phyloP scores from a whole-genome alignment of 1,140 invertebrate genomes.

The Babylonia areolata region DNA sequence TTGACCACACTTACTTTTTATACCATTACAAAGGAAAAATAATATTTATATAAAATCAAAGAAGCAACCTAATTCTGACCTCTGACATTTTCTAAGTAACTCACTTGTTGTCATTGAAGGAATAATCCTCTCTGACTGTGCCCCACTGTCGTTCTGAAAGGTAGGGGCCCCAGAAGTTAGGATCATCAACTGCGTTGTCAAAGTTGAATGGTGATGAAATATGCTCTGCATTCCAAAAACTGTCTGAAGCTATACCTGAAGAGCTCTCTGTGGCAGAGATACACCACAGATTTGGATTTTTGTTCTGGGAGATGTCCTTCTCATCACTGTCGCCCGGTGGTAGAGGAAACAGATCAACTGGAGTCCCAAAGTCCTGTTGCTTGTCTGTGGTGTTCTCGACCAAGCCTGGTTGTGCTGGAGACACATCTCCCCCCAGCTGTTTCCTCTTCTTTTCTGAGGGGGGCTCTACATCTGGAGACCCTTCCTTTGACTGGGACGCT shows the following conservation, averaged over 20 bases:
- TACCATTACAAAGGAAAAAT: background rate
- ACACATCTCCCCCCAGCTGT: background rate
- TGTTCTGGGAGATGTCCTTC: conserved; percentile 16
- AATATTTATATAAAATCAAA: background rate
- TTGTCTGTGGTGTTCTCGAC: no score
- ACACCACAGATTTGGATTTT: background rate
- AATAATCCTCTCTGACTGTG: conserved; percentile 75
- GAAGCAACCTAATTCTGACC: background rate
- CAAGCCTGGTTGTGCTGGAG: no score
- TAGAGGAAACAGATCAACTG: background rate
- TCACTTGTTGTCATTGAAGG: conserved; percentile 66
- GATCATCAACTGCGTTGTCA: conserved; percentile 37
- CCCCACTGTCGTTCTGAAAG: conserved; percentile 75
- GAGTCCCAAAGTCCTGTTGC: background rate
- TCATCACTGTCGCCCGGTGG: background rate
- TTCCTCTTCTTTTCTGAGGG: no score
- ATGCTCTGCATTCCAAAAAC: background rate
- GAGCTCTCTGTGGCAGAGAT: no score
- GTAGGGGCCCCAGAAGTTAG: conserved; percentile 70
- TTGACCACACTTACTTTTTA: background rate
- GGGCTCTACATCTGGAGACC: no score
- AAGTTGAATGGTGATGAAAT: background rate
- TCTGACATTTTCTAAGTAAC: background rate
- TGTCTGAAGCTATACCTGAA: background rate
- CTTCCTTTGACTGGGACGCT: no score